Evolutionary conservation across 30 jellyfish, hydroid and myxozoan genomes (phyloP).

Genomic region (Sanderia malayensis): DNA sequence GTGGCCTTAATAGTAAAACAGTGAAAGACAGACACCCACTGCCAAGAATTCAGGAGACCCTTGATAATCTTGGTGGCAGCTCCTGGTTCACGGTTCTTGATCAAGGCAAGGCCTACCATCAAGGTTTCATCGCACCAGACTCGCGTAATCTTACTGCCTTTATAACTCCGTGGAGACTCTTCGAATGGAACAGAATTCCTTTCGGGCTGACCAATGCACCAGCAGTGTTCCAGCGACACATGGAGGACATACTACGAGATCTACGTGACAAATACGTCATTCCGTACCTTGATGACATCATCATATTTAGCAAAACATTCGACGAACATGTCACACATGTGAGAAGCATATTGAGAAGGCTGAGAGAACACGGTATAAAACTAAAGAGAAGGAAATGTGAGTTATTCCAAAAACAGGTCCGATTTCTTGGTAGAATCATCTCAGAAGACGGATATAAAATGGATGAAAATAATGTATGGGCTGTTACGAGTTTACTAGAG

Average conservation of each 20-base stretch:
- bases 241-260: constrained; percentile 16
- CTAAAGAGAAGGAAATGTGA: constrained; percentile 26
- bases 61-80: constrained; percentile 48
- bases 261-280: constrained; percentile 27
- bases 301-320: constrained; percentile 4
- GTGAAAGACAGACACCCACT: constrained; percentile 32
- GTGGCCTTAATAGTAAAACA: constrained; percentile 29
- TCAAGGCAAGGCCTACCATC: constrained; percentile 45
- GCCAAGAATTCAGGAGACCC: too few relatives aligned
- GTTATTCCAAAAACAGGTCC: constrained; percentile 25
- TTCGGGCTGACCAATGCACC: constrained; percentile 46
- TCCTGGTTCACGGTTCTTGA: constrained; percentile 29
- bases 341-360: constrained; percentile 29
- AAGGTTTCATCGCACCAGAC: constrained; percentile 19
- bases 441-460: constrained; percentile 5
- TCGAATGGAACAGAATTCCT: constrained; percentile 29
- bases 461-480: constrained; percentile 19
- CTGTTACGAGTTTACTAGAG: constrained; percentile 12
- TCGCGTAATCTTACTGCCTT: constrained; percentile 38
- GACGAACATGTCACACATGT: constrained; percentile 17
- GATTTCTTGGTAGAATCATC: constrained; percentile 29
- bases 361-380: constrained; percentile 26
- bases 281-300: constrained; percentile 41
- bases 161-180: constrained; percentile 59
- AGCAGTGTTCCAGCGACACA: constrained; percentile 46